These are phyloP conservation scores for Gambusia yucatana DNA, from an alignment of 2,797 vertebrate genomes.

Conservation along the genomic window DNA sequence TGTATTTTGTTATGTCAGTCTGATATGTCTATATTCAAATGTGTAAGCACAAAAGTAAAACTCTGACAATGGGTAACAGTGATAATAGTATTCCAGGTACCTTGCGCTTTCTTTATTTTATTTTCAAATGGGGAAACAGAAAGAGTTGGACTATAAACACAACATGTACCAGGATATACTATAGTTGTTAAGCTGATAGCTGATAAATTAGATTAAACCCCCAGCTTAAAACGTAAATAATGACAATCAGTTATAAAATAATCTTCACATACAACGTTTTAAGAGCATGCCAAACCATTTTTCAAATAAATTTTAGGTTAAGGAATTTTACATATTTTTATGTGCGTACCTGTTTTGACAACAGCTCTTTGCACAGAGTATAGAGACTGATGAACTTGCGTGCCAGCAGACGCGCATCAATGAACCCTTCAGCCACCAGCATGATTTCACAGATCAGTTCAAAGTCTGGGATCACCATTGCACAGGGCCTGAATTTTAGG, in stretches of 20 bases:
- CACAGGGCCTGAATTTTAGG: slow-evolving; percentile 65
- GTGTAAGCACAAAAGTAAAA: not conserved
- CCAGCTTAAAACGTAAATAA: not conserved
- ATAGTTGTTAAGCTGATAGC: not conserved
- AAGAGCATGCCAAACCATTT: not conserved
- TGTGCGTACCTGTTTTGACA: slow-evolving; percentile 83
- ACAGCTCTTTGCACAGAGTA: slow-evolving; percentile 82
- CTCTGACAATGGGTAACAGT: not conserved
- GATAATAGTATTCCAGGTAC: not conserved
- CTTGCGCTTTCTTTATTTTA: not conserved
- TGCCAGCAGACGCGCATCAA: slow-evolving; percentile 82
- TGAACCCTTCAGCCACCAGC: slow-evolving; percentile 83
- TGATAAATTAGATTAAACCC: not conserved
- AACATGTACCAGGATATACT: not conserved
- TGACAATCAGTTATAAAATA: not conserved
- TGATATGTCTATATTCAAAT: not conserved
- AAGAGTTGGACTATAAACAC: not conserved
- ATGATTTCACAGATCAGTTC: slow-evolving; percentile 87
- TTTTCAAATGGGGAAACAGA: not conserved
- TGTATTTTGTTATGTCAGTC: not conserved
- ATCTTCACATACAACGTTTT: not conserved
- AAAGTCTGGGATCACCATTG: slow-evolving; percentile 86
- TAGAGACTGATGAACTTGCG: slow-evolving; percentile 87
- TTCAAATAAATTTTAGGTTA: not conserved
- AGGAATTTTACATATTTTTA: not conserved